A percentile compares a stretch with the other conserved stretches of the same genome.
These are phyloP conservation scores for Vimba vimba DNA, from an alignment of 2,113 vertebrate species.

Conservation along the genomic window DNA sequence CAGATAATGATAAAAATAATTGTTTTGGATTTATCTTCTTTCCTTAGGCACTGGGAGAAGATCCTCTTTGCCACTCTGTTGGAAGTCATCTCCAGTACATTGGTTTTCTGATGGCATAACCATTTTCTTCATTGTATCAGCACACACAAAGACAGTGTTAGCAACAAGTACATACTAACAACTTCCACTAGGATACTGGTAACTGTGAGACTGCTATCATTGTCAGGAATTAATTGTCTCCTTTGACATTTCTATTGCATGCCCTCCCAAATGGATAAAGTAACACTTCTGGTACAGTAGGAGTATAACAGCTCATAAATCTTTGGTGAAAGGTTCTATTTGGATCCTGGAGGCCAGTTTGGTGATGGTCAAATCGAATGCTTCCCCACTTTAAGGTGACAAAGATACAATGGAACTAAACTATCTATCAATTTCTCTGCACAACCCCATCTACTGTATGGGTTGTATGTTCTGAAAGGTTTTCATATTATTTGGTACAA, in stretches of 20 bases:
- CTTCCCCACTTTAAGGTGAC: conserved; percentile 61
- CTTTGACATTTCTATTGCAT: conserved; percentile 65
- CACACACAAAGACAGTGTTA: not conserved
- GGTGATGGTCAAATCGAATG: conserved; percentile 62
- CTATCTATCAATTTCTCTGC: conserved; percentile 58
- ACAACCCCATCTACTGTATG: conserved; percentile 41
- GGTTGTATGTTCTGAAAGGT: too few relatives aligned
- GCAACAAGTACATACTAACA: conserved; percentile 53
- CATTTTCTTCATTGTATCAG: conserved; percentile 60
- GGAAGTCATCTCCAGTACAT: conserved; percentile 52
- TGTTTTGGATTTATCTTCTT: conserved; percentile 45
- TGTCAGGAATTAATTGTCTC: conserved; percentile 73
- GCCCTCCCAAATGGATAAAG: conserved; percentile 60
- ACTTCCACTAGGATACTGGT: conserved; percentile 62
- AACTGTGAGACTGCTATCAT: conserved; percentile 64
- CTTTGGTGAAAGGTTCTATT: conserved; percentile 53
- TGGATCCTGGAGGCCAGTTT: conserved; percentile 39
- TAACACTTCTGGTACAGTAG: conserved; percentile 61
- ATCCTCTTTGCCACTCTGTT: conserved; percentile 4
- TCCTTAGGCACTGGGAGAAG: conserved; percentile 5
- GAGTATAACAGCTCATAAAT: conserved; percentile 64
- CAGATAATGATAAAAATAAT: conserved; percentile 46
- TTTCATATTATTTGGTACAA: too few relatives aligned
- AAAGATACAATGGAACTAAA: conserved; percentile 61
- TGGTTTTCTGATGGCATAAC: conserved; percentile 65